phyloP scores from a whole-genome alignment of 30 jellyfish, hydroid and myxozoan species.

The Chrysaora quinquecirrha region DNA sequence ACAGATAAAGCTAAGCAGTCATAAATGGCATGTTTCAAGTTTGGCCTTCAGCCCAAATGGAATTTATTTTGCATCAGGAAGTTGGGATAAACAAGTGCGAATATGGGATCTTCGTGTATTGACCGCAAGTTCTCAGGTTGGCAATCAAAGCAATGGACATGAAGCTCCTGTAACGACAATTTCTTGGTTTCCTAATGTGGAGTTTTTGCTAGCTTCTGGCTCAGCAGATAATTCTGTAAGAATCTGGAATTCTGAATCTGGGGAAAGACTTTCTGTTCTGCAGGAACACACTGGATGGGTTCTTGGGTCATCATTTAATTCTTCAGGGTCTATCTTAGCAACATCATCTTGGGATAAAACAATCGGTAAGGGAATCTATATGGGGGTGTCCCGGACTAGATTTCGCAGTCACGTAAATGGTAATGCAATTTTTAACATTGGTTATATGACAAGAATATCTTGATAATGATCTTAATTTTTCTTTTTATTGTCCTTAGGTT shows the following conservation, averaged over 20 bases:
- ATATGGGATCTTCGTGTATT: slow-evolving; percentile 83
- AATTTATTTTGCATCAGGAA: slow-evolving; percentile 83
- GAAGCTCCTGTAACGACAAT: slow-evolving; percentile 78
- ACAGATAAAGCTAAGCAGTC: slow-evolving; percentile 82
- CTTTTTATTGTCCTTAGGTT: slow-evolving; percentile 13
- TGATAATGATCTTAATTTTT: too few relatives aligned
- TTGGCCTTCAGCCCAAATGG: slow-evolving; percentile 83
- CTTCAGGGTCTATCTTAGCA: slow-evolving; percentile 55
- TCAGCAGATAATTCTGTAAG: slow-evolving; percentile 81
- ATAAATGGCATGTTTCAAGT: slow-evolving; percentile 81
- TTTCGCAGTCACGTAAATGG: too few relatives aligned
- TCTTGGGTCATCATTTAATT: slow-evolving; percentile 69
- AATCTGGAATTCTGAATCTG: slow-evolving; percentile 84
- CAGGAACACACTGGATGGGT: slow-evolving; percentile 86
- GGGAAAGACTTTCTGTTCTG: slow-evolving; percentile 74
- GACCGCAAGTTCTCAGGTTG: slow-evolving; percentile 68
- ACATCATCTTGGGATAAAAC: slow-evolving; percentile 92
- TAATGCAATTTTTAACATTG: too few relatives aligned
- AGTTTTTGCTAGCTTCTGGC: slow-evolving; percentile 78
- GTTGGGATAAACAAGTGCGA: slow-evolving; percentile 86
- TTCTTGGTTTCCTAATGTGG: slow-evolving; percentile 90
- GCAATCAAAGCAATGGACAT: slow-evolving; percentile 75
- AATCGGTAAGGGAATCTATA: slow-evolving; percentile 37
- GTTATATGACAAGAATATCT: too few relatives aligned
- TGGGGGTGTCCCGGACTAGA: too few relatives aligned